phyloP scores from a whole-genome alignment of 1,140 invertebrate species.

The Araneus ventricosus region DNA sequence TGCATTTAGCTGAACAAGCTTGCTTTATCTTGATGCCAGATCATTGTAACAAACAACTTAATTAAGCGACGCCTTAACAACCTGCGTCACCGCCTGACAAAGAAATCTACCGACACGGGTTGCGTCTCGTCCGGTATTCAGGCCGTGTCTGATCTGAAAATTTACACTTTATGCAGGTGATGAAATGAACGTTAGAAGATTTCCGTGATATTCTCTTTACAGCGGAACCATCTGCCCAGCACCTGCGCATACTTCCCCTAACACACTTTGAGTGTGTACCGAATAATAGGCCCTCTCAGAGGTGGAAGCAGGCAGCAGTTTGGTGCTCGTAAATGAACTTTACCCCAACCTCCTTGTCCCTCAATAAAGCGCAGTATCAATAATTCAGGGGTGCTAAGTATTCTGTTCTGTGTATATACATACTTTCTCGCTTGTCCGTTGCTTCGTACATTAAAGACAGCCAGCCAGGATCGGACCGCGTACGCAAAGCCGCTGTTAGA shows the following conservation, averaged over 20 bases:
- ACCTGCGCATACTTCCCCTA: not conserved
- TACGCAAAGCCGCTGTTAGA: slow-evolving; percentile 25
- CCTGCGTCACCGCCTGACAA: no score
- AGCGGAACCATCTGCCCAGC: slow-evolving; percentile 3
- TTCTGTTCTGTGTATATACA: slow-evolving; percentile 19
- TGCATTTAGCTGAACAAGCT: no score
- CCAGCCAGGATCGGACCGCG: slow-evolving; percentile 13
- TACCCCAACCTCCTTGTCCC: slow-evolving; percentile 11
- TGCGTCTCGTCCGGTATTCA: not conserved
- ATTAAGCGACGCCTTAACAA: no score
- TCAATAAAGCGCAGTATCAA: slow-evolving; percentile 52
- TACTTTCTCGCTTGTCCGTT: slow-evolving; percentile 44
- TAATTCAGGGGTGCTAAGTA: slow-evolving; percentile 68
- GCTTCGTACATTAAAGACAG: slow-evolving; percentile 31
- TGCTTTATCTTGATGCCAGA: no score
- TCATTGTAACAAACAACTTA: no score
- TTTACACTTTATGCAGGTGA: slow-evolving; percentile 31
- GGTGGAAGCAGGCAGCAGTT: slow-evolving; percentile 19
- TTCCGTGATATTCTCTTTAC: slow-evolving; percentile 26
- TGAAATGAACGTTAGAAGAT: slow-evolving; percentile 10
- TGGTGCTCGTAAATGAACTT: slow-evolving; percentile 56
- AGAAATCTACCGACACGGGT: not conserved
- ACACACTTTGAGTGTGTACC: not conserved
- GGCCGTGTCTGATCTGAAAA: not conserved
- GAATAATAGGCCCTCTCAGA: not conserved